A percentile compares a stretch with the other conserved stretches of the same genome.
These are phyloP conservation scores for Halisarca cf. caerulea DNA, from an alignment of 37 sponge, comb jelly and placozoan genomes.

Conservation along the genomic window DNA sequence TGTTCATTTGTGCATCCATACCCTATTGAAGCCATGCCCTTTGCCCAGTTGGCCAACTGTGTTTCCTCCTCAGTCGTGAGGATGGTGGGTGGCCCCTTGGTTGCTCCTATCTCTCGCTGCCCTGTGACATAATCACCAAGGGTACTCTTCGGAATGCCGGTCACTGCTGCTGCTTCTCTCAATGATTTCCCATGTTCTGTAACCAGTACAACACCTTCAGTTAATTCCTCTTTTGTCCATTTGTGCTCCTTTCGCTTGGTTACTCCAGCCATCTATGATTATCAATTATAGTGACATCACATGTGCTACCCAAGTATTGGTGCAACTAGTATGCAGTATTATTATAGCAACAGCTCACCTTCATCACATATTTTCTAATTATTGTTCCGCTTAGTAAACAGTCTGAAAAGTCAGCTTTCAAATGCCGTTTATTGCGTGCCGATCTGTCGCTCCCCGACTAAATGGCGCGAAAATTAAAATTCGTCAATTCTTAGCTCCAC, in stretches of 20 bases:
- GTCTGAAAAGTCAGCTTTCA: no score
- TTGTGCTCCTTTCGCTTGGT: not conserved
- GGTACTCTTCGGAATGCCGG: slow-evolving; percentile 48
- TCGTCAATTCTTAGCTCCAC: no score
- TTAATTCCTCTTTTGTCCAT: not conserved
- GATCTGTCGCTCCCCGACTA: no score
- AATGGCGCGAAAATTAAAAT: no score
- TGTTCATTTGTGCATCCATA: slow-evolving; percentile 38
- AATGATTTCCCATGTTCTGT: not conserved
- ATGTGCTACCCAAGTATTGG: no score
- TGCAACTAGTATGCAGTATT: no score
- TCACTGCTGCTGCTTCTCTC: slow-evolving; percentile 29
- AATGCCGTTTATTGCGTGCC: no score
- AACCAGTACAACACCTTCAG: not conserved
- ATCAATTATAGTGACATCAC: no score
- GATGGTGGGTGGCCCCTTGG: slow-evolving; percentile 17
- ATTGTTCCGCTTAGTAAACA: no score
- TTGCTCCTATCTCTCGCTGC: not conserved
- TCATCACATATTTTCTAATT: no score
- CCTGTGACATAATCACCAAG: slow-evolving; percentile 30
- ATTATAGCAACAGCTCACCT: no score
- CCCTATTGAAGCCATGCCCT: slow-evolving; percentile 41
- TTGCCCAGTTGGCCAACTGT: not conserved
- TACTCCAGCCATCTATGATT: no score
- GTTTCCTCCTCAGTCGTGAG: slow-evolving; percentile 26